Percentiles rank a stretch among this genome's conserved stretches.
These are phyloP conservation scores for Gobio gobio DNA, from an alignment of 2,113 vertebrate species.

Conservation along the genomic window DNA sequence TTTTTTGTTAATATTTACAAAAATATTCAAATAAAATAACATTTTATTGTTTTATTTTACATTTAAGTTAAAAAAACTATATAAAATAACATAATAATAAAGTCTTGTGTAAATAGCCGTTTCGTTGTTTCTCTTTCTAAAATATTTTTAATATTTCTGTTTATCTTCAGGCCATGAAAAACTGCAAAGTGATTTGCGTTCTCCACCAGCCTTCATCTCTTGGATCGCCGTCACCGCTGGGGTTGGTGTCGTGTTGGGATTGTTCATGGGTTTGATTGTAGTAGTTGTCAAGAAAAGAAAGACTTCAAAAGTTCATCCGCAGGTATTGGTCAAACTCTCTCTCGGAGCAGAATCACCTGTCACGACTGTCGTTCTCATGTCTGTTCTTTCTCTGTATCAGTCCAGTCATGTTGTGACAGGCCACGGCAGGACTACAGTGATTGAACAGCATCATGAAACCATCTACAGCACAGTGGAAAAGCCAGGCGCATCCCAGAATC, in stretches of 20 bases:
- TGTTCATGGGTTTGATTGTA: background rate
- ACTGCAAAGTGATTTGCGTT: background rate
- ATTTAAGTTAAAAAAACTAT: background rate
- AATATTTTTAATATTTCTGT: background rate
- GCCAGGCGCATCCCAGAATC: background rate
- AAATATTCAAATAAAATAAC: too few species aligned
- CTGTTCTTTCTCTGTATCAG: background rate
- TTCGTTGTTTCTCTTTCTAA: background rate
- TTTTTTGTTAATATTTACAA: too few species aligned
- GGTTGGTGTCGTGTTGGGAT: background rate
- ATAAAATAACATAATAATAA: background rate
- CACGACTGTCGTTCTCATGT: background rate
- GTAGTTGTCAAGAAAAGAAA: background rate
- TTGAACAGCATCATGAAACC: constrained; percentile 6
- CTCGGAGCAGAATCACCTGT: background rate
- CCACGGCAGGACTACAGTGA: background rate
- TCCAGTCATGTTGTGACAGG: background rate
- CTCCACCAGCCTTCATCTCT: background rate
- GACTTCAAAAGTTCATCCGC: background rate
- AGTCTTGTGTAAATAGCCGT: background rate
- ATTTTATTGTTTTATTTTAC: background rate
- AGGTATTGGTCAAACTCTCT: background rate
- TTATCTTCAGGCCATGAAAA: background rate
- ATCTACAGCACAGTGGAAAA: background rate
- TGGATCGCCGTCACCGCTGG: background rate